Evolutionary conservation across 2,888 invertebrate species (phyloP), one percentile per base, ranked within the genome.

Genomic region (Rotaria magnacalcarata): DNA sequence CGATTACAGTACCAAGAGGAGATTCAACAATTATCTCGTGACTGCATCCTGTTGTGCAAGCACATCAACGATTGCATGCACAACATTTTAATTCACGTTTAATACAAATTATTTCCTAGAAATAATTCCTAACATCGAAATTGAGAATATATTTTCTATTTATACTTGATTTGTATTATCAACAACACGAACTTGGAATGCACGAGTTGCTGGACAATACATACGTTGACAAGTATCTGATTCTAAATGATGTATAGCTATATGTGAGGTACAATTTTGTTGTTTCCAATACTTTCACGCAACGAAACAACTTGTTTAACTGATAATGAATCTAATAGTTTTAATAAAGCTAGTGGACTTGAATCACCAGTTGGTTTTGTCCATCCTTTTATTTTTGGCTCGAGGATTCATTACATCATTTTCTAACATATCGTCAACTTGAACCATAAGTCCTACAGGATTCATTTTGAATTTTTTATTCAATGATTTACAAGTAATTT

Each of bases 71-170:
- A 84, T 80, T 86, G 10, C 90, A 89, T 10, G 89, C 89, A 87
- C 89, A 89, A 85, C 90, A 90, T 87, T 90, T 90, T 87, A 90
- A 91, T 84, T 89, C 89, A 84, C 90, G 87, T 14, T 60, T 88
- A 16, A 90, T 88, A 47, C 89, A 88, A 34, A 91, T 90, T 24
- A 91, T 89, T 87, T 91, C 90, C 90, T 90, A 47, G 0, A 19
- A 24, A 5, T 24, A 41, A n/a, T 5, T 8, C 0, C 1, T 24
- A 80, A 10, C n/a, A 43, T 14, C 10, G 8, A n/a, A 34, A 27
- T 34, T 16, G 16, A 19, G 6, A 19, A 34, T 16, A 67, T 67
- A n/a, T 5, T 14, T 34, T 34, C 27, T 34, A 27, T 4, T 16
- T 6, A 24, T 41, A 80, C 80, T 11, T 47, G 24, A 47, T 80